These are phyloP conservation scores for Eupeodes corollae DNA, from an alignment of 1,140 invertebrate species.

Conservation along the genomic window DNA sequence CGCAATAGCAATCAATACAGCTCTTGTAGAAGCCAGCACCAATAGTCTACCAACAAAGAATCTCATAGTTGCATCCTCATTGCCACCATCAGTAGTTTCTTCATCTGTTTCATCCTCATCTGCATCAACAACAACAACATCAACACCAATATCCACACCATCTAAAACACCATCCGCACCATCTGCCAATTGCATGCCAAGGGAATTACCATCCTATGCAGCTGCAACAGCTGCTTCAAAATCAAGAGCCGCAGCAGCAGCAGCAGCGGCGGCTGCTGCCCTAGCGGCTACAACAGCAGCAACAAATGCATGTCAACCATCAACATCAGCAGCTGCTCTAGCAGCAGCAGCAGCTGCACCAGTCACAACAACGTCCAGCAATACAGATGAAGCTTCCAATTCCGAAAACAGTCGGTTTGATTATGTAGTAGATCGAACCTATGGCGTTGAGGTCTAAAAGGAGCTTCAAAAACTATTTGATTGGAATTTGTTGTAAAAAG, in stretches of 20 bases:
- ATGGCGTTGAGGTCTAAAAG: slow-evolving; percentile 55
- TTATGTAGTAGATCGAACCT: slow-evolving; percentile 54
- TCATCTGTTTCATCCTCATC: too few relatives aligned
- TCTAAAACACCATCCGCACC: slow-evolving; percentile 11
- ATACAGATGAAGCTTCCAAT: slow-evolving; percentile 21
- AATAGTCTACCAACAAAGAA: slow-evolving; percentile 33
- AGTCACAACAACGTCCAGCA: background rate
- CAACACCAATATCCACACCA: too few relatives aligned
- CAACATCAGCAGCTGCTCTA: background rate
- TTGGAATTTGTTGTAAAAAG: background rate
- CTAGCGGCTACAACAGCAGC: slow-evolving; percentile 7
- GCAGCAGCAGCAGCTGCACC: background rate
- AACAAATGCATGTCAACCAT: slow-evolving; percentile 7
- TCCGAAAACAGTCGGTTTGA: slow-evolving; percentile 48
- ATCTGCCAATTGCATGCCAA: slow-evolving; percentile 8
- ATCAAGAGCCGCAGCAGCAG: background rate
- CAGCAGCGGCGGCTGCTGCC: slow-evolving; percentile 7
- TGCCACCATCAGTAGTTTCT: background rate
- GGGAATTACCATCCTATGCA: slow-evolving; percentile 4
- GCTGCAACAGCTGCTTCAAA: background rate
- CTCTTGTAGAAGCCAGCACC: slow-evolving; percentile 14
- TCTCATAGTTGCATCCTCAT: slow-evolving; percentile 26
- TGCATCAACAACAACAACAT: too few relatives aligned
- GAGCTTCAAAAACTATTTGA: background rate
- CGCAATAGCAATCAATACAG: slow-evolving; percentile 33